Evolutionary conservation across 2,113 vertebrate genomes (phyloP), one percentile per base, ranked within the genome.

Genomic region (Malurus melanocephalus): DNA sequence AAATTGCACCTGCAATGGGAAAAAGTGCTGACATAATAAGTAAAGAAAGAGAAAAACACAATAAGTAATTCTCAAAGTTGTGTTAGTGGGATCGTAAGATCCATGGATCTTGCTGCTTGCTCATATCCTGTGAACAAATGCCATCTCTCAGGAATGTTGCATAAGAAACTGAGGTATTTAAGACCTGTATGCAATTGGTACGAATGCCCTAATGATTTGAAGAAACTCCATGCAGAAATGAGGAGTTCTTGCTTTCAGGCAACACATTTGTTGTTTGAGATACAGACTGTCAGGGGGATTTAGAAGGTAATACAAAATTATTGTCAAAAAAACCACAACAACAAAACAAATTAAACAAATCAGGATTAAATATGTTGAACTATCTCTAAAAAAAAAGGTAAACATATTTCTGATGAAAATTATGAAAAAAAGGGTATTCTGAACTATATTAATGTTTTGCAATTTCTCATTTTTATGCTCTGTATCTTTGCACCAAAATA

Each of bases 31-130:
- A 61, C 8, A 52, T 56, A 61, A 38, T 2, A 65, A 1, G 10
- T 16, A 57, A 53, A 27, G 22, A 38, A 81, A 74, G 3, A 77
- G 5, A 53, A 55, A 32, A 43, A 4, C 11, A 6, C 19, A 8
- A 45, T 3, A 35, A 3, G 4, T 45, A 57, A 4, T 22, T 56
- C 23, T 80, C 8, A 16, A 46, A 68, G 13, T 38, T 22, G 7
- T 26, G 38, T 27, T 27, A 51, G 42, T 38, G 7, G 38, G 38
- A 5, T 21, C 8, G 4, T 40, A 80, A 66, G 5, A 66, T 5
- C 2, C 9, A 32, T 0, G 0, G 16, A 55, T 21, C 16, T 52
- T 92, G 21, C 32, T 51, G 19, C 9, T 16, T 2, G 16, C 19
- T 46, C 2, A 0, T 7, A 33, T 10, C 10, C 51, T 77, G 19